Evolutionary conservation across 2,888 invertebrate genomes (phyloP).

Genomic region (Agrenia bidenticulata): DNA sequence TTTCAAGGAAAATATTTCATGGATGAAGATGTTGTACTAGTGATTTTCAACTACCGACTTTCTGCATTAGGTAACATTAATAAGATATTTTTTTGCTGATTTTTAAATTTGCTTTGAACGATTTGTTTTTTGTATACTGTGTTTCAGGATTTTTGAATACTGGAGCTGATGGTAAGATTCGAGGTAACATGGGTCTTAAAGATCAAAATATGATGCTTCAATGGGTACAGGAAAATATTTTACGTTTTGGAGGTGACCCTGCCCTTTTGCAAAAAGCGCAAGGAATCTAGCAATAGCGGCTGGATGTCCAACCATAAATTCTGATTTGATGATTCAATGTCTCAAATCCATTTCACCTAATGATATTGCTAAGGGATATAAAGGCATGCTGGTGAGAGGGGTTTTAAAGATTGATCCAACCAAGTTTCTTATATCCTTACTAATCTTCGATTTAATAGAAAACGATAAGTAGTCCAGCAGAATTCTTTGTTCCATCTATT

Average conservation of each 20-base stretch:
- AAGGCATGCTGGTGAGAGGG: conserved; percentile 1
- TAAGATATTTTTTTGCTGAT: not conserved
- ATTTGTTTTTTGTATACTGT: not conserved
- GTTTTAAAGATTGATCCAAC: too few relatives aligned
- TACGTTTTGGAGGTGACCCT: conserved; percentile 20
- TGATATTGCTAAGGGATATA: not conserved
- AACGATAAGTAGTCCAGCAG: conserved; percentile 3
- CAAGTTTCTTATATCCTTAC: too few relatives aligned
- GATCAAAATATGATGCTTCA: conserved; percentile 35
- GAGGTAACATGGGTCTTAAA: conserved; percentile 40
- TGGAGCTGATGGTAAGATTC: conserved; percentile 25
- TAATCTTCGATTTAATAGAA: not conserved
- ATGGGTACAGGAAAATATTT: conserved; percentile 25
- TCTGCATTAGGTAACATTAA: conserved; percentile 27
- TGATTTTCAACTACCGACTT: conserved; percentile 28
- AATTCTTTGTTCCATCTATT: conserved; percentile 8
- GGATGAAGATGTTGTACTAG: conserved; percentile 30
- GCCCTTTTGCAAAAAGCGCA: not conserved
- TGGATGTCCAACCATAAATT: conserved; percentile 9
- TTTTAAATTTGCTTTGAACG: not conserved
- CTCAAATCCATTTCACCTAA: not conserved
- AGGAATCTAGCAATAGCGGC: not conserved
- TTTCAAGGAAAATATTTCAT: conserved; percentile 29
- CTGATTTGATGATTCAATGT: not conserved
- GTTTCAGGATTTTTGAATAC: conserved; percentile 39